Evolutionary conservation across 2,888 invertebrate species (phyloP), one percentile per base, ranked within the genome.

Genomic region (Trimorus sp.): DNA sequence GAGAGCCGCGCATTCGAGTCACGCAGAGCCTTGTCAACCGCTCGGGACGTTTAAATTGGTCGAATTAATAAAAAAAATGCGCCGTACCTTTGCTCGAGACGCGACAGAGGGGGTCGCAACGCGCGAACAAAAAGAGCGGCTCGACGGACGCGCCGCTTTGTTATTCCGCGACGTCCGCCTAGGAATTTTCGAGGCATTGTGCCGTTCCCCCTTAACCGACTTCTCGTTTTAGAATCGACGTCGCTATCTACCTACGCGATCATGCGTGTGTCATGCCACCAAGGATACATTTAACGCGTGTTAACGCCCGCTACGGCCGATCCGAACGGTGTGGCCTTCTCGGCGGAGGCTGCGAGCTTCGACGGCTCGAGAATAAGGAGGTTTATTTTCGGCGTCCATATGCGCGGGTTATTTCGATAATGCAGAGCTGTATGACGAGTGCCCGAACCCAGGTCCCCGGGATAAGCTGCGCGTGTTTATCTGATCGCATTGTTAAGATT

Each of bases 381-480:
- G 90, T 90, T 91, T 91, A 91, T 91, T 91, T 91, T 90, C 84
- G 90, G 89, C 89, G 84, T 88, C 90, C 91, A 91, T 90, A 91
- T 91, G 91, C 88, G 90, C 87, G 86, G 87, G 89, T 90, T 91
- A 91, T 91, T 91, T 91, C 91, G 89, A 90, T 87, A 85, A 86
- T 85, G 83, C 87, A 74, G 83, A 79, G 81, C 81, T 78, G 58
- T 79, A 84, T 49, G 73, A 76, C 69, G 69, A 59, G 49, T 59
- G 62, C 73, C 71, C n/a, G 48, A 83, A 83, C 74, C 71, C 78
- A 65, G 59, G 79, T 81, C 83, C 82, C 83, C 80, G 77, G 79
- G 79, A 84, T 83, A 82, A 83, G 84, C 62, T 54, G 75, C 42
- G 73, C 53, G n/a, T 49, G 51, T 62, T 60, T 56, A 79, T 66